Evolutionary conservation across 2,113 vertebrate species (phyloP).

Genomic region (Potamarius usumacintae): DNA sequence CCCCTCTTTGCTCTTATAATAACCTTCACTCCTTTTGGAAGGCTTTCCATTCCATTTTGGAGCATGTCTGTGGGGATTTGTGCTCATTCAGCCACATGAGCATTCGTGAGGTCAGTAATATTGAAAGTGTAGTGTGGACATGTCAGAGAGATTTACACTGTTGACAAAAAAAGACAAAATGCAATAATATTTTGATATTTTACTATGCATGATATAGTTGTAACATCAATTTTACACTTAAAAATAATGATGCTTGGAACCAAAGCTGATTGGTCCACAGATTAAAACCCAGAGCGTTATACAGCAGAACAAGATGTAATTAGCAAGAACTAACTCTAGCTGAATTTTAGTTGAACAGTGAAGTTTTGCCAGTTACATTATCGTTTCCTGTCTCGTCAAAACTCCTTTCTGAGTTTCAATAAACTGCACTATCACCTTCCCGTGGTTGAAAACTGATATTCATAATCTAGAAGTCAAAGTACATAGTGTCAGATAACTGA

Average conservation of each 20-base stretch:
- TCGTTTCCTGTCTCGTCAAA: background rate
- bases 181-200: background rate
- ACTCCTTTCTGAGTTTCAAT: background rate
- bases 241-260: background rate
- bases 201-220: background rate
- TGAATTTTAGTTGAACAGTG: background rate
- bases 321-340: background rate
- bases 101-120: background rate
- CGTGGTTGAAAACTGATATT: constrained; percentile 9
- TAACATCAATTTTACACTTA: background rate
- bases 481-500: constrained; percentile 14
- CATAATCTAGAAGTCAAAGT: constrained; percentile 27
- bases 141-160: background rate
- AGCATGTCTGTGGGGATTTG: background rate
- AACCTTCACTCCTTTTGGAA: background rate
- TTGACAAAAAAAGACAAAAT: background rate
- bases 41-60: background rate
- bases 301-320: background rate
- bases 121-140: background rate
- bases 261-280: background rate
- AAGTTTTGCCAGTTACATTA: background rate
- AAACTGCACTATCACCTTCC: background rate
- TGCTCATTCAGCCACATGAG: background rate
- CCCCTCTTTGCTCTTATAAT: background rate
- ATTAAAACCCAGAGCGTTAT: background rate